Conservation (phyloP, 2,113 vertebrate genomes). For the Uropsilus gracilis region DNA sequence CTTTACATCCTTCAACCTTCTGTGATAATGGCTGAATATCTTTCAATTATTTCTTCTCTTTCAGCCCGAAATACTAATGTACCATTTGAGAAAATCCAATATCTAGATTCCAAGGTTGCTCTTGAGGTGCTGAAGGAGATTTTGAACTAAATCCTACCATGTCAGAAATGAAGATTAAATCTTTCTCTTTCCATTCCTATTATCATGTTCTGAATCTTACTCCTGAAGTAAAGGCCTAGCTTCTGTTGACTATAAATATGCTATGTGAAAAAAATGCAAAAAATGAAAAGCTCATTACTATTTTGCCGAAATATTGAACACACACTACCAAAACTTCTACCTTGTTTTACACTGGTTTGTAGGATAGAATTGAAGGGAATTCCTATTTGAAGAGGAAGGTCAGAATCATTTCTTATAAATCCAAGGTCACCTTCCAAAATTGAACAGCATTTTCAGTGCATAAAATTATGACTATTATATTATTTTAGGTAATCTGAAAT, state of each 20-base stretch:
- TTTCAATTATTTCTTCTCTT: neutral
- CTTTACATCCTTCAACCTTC: neutral
- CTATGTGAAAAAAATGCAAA: neutral
- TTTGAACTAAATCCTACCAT: neutral
- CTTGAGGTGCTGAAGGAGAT: neutral
- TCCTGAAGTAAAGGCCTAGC: neutral
- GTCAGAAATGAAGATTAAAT: neutral
- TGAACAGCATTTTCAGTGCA: neutral
- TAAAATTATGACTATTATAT: neutral
- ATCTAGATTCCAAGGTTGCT: neutral
- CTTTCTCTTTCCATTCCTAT: neutral
- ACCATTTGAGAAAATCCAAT: neutral
- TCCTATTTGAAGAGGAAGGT: neutral
- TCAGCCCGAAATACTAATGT: neutral
- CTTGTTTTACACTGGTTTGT: neutral
- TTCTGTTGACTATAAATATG: neutral
- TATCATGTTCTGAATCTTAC: neutral
- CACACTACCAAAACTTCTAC: neutral
- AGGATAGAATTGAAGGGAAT: neutral
- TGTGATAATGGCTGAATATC: neutral
- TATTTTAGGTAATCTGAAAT: neutral
- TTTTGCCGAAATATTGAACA: neutral
- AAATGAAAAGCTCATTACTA: slow-evolving; percentile 3
- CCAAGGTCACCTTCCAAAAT: neutral
- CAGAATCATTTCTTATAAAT: neutral